phyloP scores from a whole-genome alignment of 2,888 invertebrate species.

The Invenusta paracnida region DNA sequence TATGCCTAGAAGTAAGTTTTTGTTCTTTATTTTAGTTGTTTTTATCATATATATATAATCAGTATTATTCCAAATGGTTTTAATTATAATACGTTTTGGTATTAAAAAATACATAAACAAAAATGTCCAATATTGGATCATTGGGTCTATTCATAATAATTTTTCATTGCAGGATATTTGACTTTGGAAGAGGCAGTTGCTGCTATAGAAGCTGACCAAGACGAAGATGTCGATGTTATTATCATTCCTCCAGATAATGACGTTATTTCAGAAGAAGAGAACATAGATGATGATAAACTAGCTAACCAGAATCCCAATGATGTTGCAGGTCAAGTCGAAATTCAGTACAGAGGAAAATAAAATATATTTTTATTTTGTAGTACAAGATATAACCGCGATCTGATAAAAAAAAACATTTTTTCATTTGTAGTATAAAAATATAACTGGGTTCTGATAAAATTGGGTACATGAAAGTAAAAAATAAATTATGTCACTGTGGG shows the following conservation, averaged over 20 bases:
- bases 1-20: neutral
- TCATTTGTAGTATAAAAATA: neutral
- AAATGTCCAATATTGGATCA: neutral
- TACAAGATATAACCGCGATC: neutral
- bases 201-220: neutral
- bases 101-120: neutral
- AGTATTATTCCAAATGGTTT: neutral
- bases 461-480: neutral
- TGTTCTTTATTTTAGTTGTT: no score
- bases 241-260: conserved; percentile 16
- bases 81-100: neutral
- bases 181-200: conserved; percentile 1
- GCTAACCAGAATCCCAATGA: neutral
- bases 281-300: neutral
- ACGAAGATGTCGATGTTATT: neutral
- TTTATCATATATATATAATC: neutral
- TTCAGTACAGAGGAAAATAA: neutral
- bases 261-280: neutral
- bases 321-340: neutral
- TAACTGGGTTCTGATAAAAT: neutral
- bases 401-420: neutral
- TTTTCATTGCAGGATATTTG: conserved; percentile 4
- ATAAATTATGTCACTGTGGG: neutral
- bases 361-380: neutral
- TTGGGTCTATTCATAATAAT: neutral